Conservation (phyloP, 2,888 invertebrate genomes). For the Plagodis pulveraria region DNA sequence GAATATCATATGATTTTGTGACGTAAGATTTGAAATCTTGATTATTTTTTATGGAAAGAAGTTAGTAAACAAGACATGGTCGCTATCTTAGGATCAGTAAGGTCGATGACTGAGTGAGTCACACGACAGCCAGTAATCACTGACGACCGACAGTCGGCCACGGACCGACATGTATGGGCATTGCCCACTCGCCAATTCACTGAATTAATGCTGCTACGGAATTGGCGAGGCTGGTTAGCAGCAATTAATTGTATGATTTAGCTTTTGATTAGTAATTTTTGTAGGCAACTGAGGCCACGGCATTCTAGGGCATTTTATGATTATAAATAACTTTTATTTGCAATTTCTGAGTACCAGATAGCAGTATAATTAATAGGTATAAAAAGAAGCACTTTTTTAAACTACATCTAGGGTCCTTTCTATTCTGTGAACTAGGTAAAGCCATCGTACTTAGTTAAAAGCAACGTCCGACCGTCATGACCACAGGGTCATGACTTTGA, state of each 20-base stretch:
- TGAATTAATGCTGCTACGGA: conserved; percentile 25
- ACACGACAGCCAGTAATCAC: conserved; percentile 12
- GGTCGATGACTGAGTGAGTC: conserved; percentile 42
- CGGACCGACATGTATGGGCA: conserved; percentile 25
- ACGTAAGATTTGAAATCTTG: too few species aligned
- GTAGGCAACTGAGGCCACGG: neutral
- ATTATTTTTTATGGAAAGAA: neutral
- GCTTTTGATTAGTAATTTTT: neutral
- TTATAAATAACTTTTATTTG: too few species aligned
- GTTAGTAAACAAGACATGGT: conserved; percentile 11
- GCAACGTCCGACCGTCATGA: too few species aligned
- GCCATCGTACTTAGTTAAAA: too few species aligned
- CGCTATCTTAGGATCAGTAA: conserved; percentile 31
- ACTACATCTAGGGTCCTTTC: too few species aligned
- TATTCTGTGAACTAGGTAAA: too few species aligned
- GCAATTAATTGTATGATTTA: neutral
- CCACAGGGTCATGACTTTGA: too few species aligned
- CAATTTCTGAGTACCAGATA: too few species aligned
- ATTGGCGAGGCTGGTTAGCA: conserved; percentile 4
- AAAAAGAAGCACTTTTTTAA: too few species aligned
- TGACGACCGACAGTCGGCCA: conserved; percentile 5
- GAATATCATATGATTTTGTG: too few species aligned
- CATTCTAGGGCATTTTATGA: too few species aligned
- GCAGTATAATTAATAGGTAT: too few species aligned
- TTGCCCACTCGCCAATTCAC: conserved; percentile 25